These are phyloP conservation scores for Boleophthalmus pectinirostris DNA, from an alignment of 2,113 vertebrate genomes.

Conservation along the genomic window DNA sequence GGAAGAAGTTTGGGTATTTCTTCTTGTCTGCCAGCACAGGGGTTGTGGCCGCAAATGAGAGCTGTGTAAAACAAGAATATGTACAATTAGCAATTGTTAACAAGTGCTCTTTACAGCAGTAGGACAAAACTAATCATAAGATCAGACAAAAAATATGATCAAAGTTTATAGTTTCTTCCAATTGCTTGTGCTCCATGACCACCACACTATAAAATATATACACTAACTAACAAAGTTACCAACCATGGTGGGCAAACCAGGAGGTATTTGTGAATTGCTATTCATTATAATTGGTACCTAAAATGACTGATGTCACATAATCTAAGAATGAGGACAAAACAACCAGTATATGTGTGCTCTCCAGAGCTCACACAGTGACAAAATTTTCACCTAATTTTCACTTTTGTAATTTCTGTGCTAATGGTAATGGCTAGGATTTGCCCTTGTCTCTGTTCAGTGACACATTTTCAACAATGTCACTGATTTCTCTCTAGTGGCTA, in stretches of 20 bases:
- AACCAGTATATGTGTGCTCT: background rate
- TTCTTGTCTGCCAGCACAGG: slow-evolving; percentile 98
- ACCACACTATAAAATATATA: too few relatives aligned
- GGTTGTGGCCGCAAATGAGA: slow-evolving; percentile 97
- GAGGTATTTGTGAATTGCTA: too few relatives aligned
- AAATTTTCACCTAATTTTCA: slow-evolving; percentile 20
- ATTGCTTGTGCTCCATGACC: too few relatives aligned
- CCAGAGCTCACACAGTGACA: slow-evolving; percentile 1
- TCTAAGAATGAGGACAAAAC: background rate
- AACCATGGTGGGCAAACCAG: background rate
- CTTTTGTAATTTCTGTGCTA: slow-evolving; percentile 33
- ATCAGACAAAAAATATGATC: background rate
- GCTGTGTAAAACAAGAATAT: slow-evolving; percentile 75
- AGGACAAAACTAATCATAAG: background rate
- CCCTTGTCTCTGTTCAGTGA: slow-evolving; percentile 15
- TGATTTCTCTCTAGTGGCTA: slow-evolving; percentile 32
- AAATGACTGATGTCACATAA: too few relatives aligned
- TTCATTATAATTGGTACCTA: background rate
- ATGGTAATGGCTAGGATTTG: slow-evolving; percentile 40
- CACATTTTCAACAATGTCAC: slow-evolving; percentile 44
- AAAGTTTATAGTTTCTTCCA: background rate
- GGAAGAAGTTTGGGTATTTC: slow-evolving; percentile 98
- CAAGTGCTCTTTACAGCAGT: background rate
- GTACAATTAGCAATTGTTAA: slow-evolving; percentile 9
- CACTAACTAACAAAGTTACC: too few relatives aligned